Base-by-base conservation (phyloP, 2,888 invertebrate species). In the Cybosia mesomella region DNA sequence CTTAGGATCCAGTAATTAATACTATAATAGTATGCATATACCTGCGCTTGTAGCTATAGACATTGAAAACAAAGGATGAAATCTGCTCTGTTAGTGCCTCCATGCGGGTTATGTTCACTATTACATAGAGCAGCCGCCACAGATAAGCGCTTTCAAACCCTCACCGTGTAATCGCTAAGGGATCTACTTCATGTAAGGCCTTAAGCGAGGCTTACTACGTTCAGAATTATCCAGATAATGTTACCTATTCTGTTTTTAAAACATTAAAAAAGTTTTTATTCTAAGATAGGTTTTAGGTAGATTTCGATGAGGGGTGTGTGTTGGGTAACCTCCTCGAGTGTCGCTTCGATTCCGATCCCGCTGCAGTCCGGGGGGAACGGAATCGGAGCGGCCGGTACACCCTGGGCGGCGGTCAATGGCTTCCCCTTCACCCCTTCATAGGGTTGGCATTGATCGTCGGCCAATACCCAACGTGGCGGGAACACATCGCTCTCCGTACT, bases 61-160 rank as follows among this genome's bases (percentile, higher is more conserved):
- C 36, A 59, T 22, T 59, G 39, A n/a, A 59, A 21, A 39, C 36
- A 21, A 59, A 59, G 22, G 59, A 22, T 34, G 21, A 39, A 36
- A 39, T 34, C 36, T 22, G 59, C 8, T 59, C 11, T 34, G 18
- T 36, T 36, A 59, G 39, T 59, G 36, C 59, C 21, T 11, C n/a
- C 22, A 59, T 59, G 59, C 59, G 59, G 59, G 59, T 59, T 59
- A 7, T 21, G 22, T 8, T 59, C 59, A 39, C 39, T 59, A 34
- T 21, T 36, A 39, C 21, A 21, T 59, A 22, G 39, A 59, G 36
- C 39, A 39, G 22, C 11, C 59, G 22, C 11, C 59, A 22, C 11
- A 59, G 59, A 59, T 59, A 59, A 59, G 39, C 59, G 36, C 36
- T 59, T 59, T 13, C 58, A 58, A 21, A 22, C 22, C 59, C 59